A percentile compares a stretch with the other conserved stretches of the same genome.
These are phyloP conservation scores for Pardalotus punctatus DNA, from an alignment of 2,113 vertebrate species.

Conservation along the genomic window DNA sequence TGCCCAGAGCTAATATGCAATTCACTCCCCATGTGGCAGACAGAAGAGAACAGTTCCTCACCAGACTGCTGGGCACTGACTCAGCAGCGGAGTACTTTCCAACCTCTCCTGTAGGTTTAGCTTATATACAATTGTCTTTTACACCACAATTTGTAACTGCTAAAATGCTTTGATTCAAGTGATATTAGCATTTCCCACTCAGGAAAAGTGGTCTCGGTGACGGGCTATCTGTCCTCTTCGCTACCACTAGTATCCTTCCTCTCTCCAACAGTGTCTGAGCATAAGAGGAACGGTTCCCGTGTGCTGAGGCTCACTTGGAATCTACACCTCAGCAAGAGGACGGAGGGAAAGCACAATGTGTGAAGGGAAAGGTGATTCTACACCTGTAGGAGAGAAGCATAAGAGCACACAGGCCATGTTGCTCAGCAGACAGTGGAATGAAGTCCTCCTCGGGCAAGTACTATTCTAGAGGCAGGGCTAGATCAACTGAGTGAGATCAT, in stretches of 20 bases:
- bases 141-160: neutral
- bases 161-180: neutral
- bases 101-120: neutral
- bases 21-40: neutral
- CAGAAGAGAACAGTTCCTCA: neutral
- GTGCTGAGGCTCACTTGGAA: neutral
- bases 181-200: neutral
- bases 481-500: neutral
- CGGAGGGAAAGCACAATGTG: neutral
- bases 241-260: neutral
- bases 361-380: neutral
- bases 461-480: neutral
- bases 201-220: neutral
- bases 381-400: neutral
- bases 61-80: neutral
- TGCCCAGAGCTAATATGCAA: neutral
- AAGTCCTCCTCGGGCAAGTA: neutral
- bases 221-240: neutral
- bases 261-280: neutral
- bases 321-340: neutral
- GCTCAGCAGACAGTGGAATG: neutral
- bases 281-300: neutral
- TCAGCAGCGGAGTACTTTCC: neutral
- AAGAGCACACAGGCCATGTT: neutral
- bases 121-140: neutral